phyloP scores from a whole-genome alignment of 2,113 vertebrate species.

The Tonatia bakeri region DNA sequence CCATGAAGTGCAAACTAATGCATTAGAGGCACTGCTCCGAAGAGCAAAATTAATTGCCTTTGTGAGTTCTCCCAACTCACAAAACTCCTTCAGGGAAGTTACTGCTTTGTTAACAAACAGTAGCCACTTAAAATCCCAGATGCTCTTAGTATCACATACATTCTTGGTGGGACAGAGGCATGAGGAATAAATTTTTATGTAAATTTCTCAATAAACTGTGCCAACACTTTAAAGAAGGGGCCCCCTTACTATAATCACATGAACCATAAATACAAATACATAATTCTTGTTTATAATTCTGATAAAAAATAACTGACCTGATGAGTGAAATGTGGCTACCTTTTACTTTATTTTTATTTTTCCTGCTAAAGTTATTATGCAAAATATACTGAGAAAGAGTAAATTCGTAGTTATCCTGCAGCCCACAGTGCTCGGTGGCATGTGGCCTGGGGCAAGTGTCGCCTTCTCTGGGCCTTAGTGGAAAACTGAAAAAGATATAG shows the following conservation, averaged over 20 bases:
- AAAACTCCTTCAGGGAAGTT: constrained; percentile 60
- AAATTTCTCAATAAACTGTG: constrained; percentile 3
- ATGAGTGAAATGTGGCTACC: not conserved
- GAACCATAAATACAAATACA: not conserved
- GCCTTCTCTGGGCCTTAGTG: not conserved
- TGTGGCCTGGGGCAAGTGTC: not conserved
- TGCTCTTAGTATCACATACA: constrained; percentile 3
- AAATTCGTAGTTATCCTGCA: not conserved
- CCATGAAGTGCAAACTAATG: constrained; percentile 53
- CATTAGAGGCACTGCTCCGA: constrained; percentile 55
- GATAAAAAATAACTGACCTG: constrained; percentile 13
- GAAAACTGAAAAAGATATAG: not conserved
- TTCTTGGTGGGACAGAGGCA: not conserved
- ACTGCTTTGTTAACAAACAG: constrained; percentile 70
- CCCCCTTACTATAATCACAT: not conserved
- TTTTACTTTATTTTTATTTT: constrained; percentile 9
- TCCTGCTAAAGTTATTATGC: not conserved
- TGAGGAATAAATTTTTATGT: constrained; percentile 18
- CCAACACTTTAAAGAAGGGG: not conserved
- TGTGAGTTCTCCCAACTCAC: constrained; percentile 54
- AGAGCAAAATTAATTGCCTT: constrained; percentile 75
- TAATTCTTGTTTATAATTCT: constrained; percentile 23
- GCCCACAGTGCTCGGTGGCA: not conserved
- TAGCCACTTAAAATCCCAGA: constrained; percentile 61
- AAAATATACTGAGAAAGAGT: not conserved